Evolutionary conservation across 2,113 vertebrate species (phyloP).

Genomic region (Paradoxurus hermaphroditus): DNA sequence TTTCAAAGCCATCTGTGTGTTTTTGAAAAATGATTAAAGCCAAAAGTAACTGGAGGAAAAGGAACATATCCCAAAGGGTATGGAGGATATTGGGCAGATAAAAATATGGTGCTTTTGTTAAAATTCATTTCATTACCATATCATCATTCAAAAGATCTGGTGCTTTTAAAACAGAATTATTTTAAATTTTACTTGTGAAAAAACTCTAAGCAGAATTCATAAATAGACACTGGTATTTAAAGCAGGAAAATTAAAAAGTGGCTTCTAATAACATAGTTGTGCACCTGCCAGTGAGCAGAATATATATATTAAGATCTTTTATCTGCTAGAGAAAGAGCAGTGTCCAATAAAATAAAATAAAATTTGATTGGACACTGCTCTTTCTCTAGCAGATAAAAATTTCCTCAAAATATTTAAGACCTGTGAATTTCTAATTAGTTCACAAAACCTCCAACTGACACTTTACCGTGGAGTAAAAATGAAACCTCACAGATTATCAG

Average conservation of each 20-base stretch:
- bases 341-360: too few species aligned
- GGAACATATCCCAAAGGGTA: neutral
- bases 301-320: slow-evolving; percentile 98
- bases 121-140: neutral
- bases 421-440: slow-evolving; percentile 96
- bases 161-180: neutral
- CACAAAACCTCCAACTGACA: slow-evolving; percentile 97
- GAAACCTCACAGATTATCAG: slow-evolving; percentile 89
- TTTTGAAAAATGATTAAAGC: neutral
- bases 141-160: neutral
- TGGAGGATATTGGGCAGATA: neutral
- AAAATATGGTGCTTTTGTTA: neutral
- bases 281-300: slow-evolving; percentile 99
- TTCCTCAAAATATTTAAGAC: slow-evolving; percentile 96
- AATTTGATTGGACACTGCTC: too few species aligned
- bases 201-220: slow-evolving; percentile 99
- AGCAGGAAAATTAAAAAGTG: slow-evolving; percentile 97
- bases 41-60: neutral
- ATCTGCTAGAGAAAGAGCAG: slow-evolving; percentile 98
- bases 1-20: neutral
- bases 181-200: slow-evolving; percentile 99
- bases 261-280: slow-evolving; percentile 99
- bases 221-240: slow-evolving; percentile 99
- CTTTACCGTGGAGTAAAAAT: slow-evolving; percentile 92
- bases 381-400: too few species aligned